Evolutionary conservation across 2,113 vertebrate species (phyloP).

Genomic region (Paraplagusia blochii): DNA sequence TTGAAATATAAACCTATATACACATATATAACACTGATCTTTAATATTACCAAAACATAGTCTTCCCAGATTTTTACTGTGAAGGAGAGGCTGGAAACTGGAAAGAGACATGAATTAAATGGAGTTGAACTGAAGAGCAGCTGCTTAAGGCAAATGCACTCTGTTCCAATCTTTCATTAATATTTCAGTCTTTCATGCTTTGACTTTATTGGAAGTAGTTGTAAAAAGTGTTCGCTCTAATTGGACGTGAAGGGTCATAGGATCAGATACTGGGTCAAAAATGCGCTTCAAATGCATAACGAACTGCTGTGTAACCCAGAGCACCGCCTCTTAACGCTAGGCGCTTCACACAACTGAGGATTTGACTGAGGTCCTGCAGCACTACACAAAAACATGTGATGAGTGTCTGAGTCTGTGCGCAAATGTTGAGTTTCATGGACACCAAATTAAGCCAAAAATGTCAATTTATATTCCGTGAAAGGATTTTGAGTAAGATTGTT

Average conservation of each 20-base stretch:
- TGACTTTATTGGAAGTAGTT: conserved; percentile 2
- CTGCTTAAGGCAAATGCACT: neutral
- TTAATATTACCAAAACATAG: no score
- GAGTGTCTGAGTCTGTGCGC: neutral
- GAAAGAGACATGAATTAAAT: neutral
- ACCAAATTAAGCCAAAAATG: conserved; percentile 28
- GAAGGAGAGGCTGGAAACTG: neutral
- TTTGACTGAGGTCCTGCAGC: conserved; percentile 22
- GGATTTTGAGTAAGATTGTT: conserved; percentile 55
- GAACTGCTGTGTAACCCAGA: conserved; percentile 30
- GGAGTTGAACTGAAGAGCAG: neutral
- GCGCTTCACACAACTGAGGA: conserved; percentile 31
- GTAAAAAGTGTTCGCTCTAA: neutral
- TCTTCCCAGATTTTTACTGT: no score
- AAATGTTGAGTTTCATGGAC: conserved; percentile 6
- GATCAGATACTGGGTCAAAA: neutral
- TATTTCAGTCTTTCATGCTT: neutral
- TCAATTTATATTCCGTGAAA: conserved; percentile 45
- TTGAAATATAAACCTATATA: no score
- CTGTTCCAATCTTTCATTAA: neutral
- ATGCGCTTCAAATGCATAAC: conserved; percentile 17
- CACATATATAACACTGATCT: no score
- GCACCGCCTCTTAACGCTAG: conserved; percentile 8
- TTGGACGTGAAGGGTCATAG: conserved; percentile 5
- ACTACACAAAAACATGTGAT: conserved; percentile 12